Percentiles rank a stretch among this genome's conserved stretches.
Evolutionary conservation across 1,140 invertebrate species (phyloP).

Genomic region (Brachionus paranguensis): DNA sequence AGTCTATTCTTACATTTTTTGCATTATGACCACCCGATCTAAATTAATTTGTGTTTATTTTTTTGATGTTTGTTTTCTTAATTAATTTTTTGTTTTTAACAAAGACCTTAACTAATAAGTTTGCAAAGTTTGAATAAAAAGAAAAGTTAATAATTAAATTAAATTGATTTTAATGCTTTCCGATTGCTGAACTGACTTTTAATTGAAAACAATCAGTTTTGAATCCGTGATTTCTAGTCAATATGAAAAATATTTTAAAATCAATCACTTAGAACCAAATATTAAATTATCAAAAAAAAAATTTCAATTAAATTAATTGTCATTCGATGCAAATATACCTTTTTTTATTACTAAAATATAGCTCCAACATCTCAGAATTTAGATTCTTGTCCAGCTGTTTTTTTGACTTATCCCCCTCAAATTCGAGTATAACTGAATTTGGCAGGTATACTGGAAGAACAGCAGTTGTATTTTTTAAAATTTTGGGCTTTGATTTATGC

Average conservation of each 20-base stretch:
- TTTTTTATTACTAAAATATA: slow-evolving; percentile 38
- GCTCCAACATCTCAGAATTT: background rate
- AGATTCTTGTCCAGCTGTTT: background rate
- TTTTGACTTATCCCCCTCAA: background rate
- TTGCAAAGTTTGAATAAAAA: background rate
- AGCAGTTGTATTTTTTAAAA: slow-evolving; percentile 2
- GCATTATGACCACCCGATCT: slow-evolving; percentile 24
- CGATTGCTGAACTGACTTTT: background rate
- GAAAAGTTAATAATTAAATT: background rate
- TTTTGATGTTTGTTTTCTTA: background rate
- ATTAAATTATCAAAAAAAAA: background rate
- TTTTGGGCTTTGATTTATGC: background rate
- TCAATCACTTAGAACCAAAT: background rate
- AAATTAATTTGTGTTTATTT: background rate
- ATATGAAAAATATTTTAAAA: background rate
- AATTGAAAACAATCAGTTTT: background rate
- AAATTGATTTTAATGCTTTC: background rate
- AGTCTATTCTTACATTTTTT: background rate
- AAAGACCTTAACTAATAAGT: background rate
- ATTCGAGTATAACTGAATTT: slow-evolving; percentile 22
- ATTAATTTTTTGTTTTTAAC: background rate
- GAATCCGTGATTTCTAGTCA: background rate
- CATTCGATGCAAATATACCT: background rate
- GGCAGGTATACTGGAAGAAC: background rate
- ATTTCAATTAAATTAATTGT: background rate